phyloP scores from a whole-genome alignment of 2,888 invertebrate genomes.

The Temnothorax ravouxi region DNA sequence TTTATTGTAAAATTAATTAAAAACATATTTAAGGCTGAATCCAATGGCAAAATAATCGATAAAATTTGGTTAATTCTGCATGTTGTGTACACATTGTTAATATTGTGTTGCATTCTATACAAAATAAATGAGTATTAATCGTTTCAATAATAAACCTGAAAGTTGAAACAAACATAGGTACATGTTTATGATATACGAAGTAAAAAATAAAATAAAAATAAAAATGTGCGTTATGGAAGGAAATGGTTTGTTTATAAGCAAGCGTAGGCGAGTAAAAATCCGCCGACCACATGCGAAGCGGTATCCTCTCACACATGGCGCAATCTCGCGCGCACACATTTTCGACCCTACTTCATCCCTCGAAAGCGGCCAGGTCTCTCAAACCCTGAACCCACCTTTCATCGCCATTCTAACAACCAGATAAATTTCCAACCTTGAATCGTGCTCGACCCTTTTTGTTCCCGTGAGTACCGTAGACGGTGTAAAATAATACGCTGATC shows the following conservation, averaged over 20 bases:
- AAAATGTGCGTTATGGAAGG: background rate
- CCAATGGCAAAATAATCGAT: background rate
- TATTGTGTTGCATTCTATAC: background rate
- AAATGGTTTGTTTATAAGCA: conserved; percentile 34
- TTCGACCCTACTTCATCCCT: conserved; percentile 25
- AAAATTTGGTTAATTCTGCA: background rate
- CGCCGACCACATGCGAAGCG: background rate
- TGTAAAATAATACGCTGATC: conserved; percentile 55
- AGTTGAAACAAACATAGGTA: background rate
- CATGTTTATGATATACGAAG: background rate
- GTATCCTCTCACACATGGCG: conserved; percentile 15
- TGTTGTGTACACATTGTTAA: background rate
- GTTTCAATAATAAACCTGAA: background rate
- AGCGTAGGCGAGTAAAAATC: conserved; percentile 41
- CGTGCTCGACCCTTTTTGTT: conserved; percentile 55
- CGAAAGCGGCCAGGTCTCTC: conserved; percentile 24
- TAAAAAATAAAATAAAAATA: background rate
- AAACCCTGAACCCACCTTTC: conserved; percentile 37
- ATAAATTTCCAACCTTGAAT: conserved; percentile 66
- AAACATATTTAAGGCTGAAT: background rate
- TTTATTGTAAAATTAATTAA: background rate
- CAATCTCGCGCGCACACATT: conserved; percentile 36
- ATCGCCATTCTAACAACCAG: conserved; percentile 52
- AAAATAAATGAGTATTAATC: background rate
- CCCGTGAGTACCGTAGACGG: conserved; percentile 41